Percentiles rank a stretch among this genome's conserved stretches.
phyloP scores from a whole-genome alignment of 2,113 vertebrate species.

The Atherinomorus stipes region DNA sequence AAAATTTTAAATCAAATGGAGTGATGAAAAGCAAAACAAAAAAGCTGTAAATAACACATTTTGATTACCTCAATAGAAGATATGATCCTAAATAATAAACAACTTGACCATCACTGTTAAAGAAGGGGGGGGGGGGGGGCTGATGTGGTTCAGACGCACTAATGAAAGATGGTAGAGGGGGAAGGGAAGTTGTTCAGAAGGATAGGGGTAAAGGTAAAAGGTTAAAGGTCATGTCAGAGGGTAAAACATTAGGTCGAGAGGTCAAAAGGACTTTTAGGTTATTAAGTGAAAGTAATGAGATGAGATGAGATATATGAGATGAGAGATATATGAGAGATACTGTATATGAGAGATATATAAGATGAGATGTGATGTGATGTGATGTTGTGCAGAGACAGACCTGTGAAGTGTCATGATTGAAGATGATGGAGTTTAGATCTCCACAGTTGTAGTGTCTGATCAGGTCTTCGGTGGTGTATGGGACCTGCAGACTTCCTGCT shows the following conservation, averaged over 20 bases:
- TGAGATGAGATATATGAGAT: not conserved
- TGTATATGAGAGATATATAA: conserved; percentile 9
- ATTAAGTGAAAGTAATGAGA: conserved; percentile 47
- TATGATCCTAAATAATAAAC: not conserved
- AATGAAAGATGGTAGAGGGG: not conserved
- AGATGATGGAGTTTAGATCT: conserved; percentile 91
- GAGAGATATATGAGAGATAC: too few species aligned
- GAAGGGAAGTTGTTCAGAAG: conserved; percentile 32
- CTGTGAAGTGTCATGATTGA: conserved; percentile 90
- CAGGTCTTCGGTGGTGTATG: conserved; percentile 89
- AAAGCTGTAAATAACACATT: too few species aligned
- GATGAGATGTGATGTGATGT: not conserved
- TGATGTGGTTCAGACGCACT: conserved; percentile 15
- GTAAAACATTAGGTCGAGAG: conserved; percentile 51
- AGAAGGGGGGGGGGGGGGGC: conserved; percentile 7
- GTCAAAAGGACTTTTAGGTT: conserved; percentile 54
- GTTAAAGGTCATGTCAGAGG: conserved; percentile 60
- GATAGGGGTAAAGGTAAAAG: conserved; percentile 54
- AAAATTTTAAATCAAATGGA: not conserved
- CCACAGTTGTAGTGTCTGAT: conserved; percentile 93
- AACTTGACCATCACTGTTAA: not conserved
- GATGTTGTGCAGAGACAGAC: conserved; percentile 62
- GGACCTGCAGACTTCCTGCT: conserved; percentile 86
- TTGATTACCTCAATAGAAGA: not conserved
- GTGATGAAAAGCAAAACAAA: not conserved